Evolutionary conservation across 2,888 invertebrate species (phyloP).

Genomic region (Hemicrepidius hirtus): DNA sequence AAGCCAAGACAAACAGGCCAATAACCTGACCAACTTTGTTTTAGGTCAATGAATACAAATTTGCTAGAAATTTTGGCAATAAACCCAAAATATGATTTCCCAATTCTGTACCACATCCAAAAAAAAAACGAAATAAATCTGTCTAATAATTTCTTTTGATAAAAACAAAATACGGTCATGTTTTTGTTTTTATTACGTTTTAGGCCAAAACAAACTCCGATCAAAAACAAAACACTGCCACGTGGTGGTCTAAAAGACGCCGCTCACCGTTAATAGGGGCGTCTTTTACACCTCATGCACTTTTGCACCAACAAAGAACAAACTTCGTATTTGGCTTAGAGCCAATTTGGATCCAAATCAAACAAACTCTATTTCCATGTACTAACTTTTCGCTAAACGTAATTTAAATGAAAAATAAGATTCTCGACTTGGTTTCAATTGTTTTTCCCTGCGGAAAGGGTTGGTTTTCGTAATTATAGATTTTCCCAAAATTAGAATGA

Average conservation of each 20-base stretch:
- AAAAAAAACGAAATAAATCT: neutral
- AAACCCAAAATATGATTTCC: too few species aligned
- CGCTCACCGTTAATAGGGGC: conserved; percentile 12
- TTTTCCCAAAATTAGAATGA: too few species aligned
- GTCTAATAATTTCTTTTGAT: too few species aligned
- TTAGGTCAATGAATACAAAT: too few species aligned
- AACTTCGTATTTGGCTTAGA: conserved; percentile 75
- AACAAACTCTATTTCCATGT: conserved; percentile 53
- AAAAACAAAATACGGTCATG: too few species aligned
- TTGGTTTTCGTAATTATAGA: too few species aligned
- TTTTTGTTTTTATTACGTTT: too few species aligned
- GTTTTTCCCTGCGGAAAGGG: neutral
- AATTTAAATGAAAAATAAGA: neutral
- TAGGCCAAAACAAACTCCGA: too few species aligned
- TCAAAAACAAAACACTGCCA: neutral
- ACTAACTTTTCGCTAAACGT: conserved; percentile 27
- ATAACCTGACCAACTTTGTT: too few species aligned
- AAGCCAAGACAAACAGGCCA: too few species aligned
- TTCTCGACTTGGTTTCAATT: neutral
- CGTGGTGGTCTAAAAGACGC: conserved; percentile 22
- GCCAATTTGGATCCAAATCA: conserved; percentile 74
- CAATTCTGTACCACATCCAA: too few species aligned
- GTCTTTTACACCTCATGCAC: conserved; percentile 40
- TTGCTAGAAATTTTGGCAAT: too few species aligned
- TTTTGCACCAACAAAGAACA: conserved; percentile 62